Evolutionary conservation across 2,113 vertebrate species (phyloP).

Genomic region (Steatornis caripensis): DNA sequence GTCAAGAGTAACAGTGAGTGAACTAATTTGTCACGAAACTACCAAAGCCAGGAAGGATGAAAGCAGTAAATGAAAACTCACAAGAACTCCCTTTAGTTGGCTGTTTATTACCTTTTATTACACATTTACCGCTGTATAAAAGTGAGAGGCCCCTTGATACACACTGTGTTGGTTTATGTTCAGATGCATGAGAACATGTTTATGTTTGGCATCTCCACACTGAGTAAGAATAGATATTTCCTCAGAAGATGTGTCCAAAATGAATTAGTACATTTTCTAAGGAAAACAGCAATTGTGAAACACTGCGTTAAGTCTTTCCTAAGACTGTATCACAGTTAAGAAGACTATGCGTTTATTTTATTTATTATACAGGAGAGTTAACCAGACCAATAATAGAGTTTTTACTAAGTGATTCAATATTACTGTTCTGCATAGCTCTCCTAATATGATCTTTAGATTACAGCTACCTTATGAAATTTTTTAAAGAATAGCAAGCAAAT

Average conservation of each 20-base stretch:
- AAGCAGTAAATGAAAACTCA: not conserved
- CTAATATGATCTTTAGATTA: not conserved
- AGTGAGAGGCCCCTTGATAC: not conserved
- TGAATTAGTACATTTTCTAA: not conserved
- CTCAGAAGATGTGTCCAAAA: not conserved
- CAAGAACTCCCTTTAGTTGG: rapidly evolving
- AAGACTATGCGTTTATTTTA: not conserved
- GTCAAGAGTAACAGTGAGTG: not conserved
- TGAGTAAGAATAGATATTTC: not conserved
- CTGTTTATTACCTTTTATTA: not conserved
- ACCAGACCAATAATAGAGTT: not conserved
- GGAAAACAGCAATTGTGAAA: not conserved
- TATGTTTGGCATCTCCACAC: not conserved
- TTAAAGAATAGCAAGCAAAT: not conserved
- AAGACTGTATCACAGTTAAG: not conserved
- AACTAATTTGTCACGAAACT: not conserved
- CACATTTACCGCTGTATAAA: not conserved
- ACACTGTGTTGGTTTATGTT: not conserved
- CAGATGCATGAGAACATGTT: not conserved
- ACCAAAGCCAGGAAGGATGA: not conserved
- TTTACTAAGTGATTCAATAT: not conserved
- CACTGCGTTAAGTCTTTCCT: not conserved
- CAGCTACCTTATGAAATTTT: not conserved
- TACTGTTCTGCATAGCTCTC: not conserved
- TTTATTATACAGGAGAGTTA: not conserved